Conservation (phyloP, 2,113 vertebrate genomes). For the Otocyon megalotis region DNA sequence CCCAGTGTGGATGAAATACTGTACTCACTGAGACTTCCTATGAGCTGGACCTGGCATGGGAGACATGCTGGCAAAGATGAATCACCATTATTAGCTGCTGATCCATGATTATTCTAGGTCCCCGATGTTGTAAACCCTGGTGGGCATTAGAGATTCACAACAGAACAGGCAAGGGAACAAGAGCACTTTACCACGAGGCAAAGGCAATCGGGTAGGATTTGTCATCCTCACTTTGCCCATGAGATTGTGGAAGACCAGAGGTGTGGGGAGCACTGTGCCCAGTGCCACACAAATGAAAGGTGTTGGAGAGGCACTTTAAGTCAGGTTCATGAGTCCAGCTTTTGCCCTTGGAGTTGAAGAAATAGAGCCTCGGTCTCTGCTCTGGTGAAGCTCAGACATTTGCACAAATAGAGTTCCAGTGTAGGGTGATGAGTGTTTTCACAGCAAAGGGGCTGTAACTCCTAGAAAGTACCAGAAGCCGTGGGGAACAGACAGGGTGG, state of each 20-base stretch:
- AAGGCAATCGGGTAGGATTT: not conserved
- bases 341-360: not conserved
- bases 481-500: not conserved
- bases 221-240: not conserved
- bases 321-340: not conserved
- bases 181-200: fast-evolving
- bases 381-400: not conserved
- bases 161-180: not conserved
- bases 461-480: not conserved
- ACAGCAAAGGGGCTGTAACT: not conserved
- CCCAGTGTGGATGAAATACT: not conserved
- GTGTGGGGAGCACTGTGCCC: too few species aligned
- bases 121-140: not conserved
- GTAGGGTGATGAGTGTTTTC: not conserved
- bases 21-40: not conserved
- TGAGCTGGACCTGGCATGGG: not conserved
- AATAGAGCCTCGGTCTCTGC: not conserved
- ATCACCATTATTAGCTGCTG: not conserved
- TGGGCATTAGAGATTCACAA: not conserved
- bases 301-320: not conserved
- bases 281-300: not conserved
- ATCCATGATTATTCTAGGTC: not conserved
- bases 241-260: not conserved
- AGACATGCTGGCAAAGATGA: not conserved
- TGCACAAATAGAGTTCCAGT: not conserved